Evolutionary conservation across 2,113 vertebrate species (phyloP).

Genomic region (Nothoprocta perdicaria): DNA sequence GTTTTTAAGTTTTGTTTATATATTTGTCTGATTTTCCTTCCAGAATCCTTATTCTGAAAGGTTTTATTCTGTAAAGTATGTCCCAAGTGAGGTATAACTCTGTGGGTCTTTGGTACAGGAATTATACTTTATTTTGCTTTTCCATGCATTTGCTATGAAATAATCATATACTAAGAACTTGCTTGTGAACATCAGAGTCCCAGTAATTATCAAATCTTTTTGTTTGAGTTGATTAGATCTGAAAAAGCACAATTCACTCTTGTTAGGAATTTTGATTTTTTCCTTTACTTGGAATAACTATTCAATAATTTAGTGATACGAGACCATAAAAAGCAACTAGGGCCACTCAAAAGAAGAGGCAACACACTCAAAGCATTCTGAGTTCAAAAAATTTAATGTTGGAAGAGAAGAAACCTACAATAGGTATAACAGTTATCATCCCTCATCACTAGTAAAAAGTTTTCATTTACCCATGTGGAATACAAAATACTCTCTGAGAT

Average conservation of each 20-base stretch:
- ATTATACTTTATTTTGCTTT: neutral
- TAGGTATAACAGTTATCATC: neutral
- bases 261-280: neutral
- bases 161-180: neutral
- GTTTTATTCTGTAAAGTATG: neutral
- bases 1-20: neutral
- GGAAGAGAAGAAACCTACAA: neutral
- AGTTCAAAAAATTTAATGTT: neutral
- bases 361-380: neutral
- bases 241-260: neutral
- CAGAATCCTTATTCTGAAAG: neutral
- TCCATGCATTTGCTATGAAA: neutral
- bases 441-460: neutral
- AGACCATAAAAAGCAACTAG: neutral
- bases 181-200: neutral
- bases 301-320: neutral
- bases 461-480: neutral
- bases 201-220: neutral
- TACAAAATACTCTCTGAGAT: neutral
- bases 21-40: neutral
- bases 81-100: neutral
- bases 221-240: neutral
- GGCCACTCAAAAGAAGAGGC: neutral
- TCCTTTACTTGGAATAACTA: neutral
- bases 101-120: neutral